Percentiles rank a stretch among this genome's conserved stretches.
phyloP scores from a whole-genome alignment of 2,113 vertebrate species.

The Grus americana region DNA sequence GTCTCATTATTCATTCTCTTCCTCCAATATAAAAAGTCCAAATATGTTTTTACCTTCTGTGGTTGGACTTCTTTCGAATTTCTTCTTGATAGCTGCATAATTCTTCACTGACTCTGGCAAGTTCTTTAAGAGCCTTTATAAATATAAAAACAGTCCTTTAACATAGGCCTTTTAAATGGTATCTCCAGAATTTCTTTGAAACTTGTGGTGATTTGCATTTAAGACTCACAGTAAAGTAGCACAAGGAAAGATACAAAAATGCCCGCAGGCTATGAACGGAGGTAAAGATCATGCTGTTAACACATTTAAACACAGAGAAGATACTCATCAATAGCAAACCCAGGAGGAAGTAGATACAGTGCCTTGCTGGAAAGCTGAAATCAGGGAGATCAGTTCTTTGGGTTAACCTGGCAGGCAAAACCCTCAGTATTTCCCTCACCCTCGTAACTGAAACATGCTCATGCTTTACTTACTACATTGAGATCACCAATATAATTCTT shows the following conservation, averaged over 20 bases:
- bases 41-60: constrained; percentile 78
- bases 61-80: constrained; percentile 81
- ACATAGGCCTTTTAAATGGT: neutral
- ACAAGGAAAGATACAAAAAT: neutral
- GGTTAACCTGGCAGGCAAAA: neutral
- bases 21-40: neutral
- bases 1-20: neutral
- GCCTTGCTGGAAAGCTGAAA: neutral
- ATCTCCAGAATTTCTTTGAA: constrained; percentile 11
- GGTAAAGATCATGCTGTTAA: neutral
- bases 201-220: neutral
- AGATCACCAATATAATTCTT: constrained; percentile 84
- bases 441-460: neutral
- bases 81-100: constrained; percentile 96
- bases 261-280: neutral
- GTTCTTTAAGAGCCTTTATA: constrained; percentile 93
- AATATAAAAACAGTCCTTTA: constrained; percentile 59
- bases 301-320: neutral
- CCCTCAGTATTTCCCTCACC: neutral
- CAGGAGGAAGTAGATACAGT: neutral
- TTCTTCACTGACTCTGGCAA: constrained; percentile 94
- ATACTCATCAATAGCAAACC: neutral
- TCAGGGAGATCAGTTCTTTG: neutral
- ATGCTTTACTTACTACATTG: constrained; percentile 84
- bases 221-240: neutral